These are phyloP conservation scores for Caenorhabditis japonica DNA, from an alignment of 2,888 invertebrate species.

Conservation along the genomic window DNA sequence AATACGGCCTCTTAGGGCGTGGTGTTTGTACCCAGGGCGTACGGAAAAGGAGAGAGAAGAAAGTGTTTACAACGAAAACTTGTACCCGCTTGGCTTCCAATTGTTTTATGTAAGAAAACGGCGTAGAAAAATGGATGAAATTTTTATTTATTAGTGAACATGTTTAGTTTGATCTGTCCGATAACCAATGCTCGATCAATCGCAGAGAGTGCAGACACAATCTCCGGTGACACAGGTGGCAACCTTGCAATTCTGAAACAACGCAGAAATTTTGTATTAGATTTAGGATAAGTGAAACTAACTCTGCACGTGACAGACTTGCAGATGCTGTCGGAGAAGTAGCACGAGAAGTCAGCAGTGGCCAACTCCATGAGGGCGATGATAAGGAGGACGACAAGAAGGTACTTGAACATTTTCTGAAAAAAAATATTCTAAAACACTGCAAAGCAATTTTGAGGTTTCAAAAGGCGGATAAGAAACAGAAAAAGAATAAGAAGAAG, in stretches of 20 bases:
- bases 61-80: no score
- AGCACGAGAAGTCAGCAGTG: conserved; percentile 65
- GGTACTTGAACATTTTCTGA: conserved; percentile 30
- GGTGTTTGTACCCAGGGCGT: no score
- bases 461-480: neutral
- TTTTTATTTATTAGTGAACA: no score
- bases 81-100: no score
- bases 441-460: neutral
- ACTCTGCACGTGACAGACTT: conserved; percentile 64
- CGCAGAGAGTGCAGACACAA: conserved; percentile 64
- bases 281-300: conserved; percentile 13
- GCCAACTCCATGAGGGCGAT: conserved; percentile 54
- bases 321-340: conserved; percentile 61
- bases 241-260: conserved; percentile 63
- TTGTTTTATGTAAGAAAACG: no score
- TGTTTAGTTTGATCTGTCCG: no score
- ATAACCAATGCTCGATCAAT: no score
- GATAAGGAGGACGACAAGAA: conserved; percentile 50
- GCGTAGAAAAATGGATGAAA: no score
- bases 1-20: no score
- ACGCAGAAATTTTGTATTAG: neutral
- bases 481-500: no score
- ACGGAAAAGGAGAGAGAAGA: no score
- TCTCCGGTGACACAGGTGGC: conserved; percentile 64
- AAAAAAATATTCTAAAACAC: neutral